These are phyloP conservation scores for Sarcophaga caerulescens DNA, from an alignment of 2,888 invertebrate species.

Conservation along the genomic window DNA sequence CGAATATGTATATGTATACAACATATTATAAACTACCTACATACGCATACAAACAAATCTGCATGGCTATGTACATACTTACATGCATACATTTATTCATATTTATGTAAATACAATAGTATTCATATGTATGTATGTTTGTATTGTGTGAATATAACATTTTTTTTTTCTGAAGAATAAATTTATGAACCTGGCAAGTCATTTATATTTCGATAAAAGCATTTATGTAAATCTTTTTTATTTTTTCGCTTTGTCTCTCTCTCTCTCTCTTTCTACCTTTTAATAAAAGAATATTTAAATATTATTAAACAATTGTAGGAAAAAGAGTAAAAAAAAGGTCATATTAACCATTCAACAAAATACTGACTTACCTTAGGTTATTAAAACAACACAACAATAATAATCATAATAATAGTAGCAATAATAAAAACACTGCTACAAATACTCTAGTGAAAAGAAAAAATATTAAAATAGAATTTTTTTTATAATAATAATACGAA, in stretches of 20 bases:
- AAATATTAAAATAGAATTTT: constrained; percentile 39
- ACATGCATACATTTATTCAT: not conserved
- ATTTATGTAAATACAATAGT: too few relatives aligned
- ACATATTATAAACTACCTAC: not conserved
- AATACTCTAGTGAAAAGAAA: constrained; percentile 11
- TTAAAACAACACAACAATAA: constrained; percentile 24
- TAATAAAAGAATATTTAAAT: not conserved
- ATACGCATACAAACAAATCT: not conserved
- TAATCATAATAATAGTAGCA: constrained; percentile 12
- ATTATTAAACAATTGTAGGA: constrained; percentile 9
- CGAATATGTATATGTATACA: not conserved
- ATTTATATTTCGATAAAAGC: constrained; percentile 75
- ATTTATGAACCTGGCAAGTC: constrained; percentile 69
- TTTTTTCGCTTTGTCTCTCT: constrained; percentile 5
- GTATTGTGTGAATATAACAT: not conserved
- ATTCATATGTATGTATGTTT: constrained; percentile 16
- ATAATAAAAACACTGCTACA: constrained; percentile 38
- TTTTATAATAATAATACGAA: constrained; percentile 39
- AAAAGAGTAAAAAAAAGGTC: constrained; percentile 35
- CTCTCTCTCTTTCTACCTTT: not conserved
- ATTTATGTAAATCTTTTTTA: constrained; percentile 74
- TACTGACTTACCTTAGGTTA: constrained; percentile 60
- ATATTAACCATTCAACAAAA: constrained; percentile 53
- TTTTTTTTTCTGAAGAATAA: constrained; percentile 36
- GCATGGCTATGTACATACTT: not conserved